phyloP scores from a whole-genome alignment of 37 sponge, comb jelly and placozoan species.

The Geodia barretti region DNA sequence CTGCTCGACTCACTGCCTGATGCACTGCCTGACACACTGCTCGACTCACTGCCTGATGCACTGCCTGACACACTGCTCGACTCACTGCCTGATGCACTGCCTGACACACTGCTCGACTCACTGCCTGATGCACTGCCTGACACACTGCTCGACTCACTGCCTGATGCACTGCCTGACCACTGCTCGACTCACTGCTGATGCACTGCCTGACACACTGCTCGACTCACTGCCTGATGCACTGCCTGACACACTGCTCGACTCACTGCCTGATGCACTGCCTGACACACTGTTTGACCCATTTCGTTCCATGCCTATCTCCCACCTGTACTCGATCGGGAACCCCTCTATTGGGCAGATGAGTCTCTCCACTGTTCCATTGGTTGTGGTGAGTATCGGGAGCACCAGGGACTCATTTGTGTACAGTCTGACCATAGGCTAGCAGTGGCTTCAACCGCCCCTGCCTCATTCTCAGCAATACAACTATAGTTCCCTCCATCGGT shows the following conservation, averaged over 20 bases:
- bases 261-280: background rate
- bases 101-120: too few species aligned
- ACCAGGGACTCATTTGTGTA: background rate
- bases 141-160: too few species aligned
- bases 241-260: background rate
- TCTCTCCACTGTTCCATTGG: background rate
- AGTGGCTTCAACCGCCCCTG: conserved; percentile 1
- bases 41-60: too few species aligned
- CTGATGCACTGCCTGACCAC: too few species aligned
- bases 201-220: too few species aligned
- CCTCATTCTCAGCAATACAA: conserved; percentile 41
- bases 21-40: too few species aligned
- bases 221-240: background rate
- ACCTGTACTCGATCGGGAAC: conserved; percentile 16
- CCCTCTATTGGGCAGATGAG: conserved; percentile 12
- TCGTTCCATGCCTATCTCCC: background rate
- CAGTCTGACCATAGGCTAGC: background rate
- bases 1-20: too few species aligned
- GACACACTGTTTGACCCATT: background rate
- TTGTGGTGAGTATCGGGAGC: background rate
- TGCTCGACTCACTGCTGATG: too few species aligned
- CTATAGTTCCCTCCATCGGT: conserved; percentile 44
- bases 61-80: too few species aligned
- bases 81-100: too few species aligned
- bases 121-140: too few species aligned